These are phyloP conservation scores for Andrena hattorfiana DNA, from an alignment of 2,888 invertebrate genomes.

Conservation along the genomic window DNA sequence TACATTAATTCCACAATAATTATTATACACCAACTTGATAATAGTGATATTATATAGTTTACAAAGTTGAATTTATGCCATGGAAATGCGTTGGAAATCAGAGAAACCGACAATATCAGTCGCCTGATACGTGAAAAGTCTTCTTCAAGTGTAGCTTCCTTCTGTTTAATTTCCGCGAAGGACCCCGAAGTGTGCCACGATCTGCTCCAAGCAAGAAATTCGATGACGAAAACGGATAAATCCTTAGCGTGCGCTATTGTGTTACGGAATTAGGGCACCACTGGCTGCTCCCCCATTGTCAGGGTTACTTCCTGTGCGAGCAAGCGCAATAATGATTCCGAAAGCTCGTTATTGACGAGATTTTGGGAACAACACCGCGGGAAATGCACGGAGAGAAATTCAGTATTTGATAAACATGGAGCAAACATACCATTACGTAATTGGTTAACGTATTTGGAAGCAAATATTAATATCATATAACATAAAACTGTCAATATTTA, in stretches of 20 bases:
- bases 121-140: not conserved
- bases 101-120: not conserved
- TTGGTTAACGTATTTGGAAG: no score
- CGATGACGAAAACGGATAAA: not conserved
- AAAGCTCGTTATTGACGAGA: not conserved
- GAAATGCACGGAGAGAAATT: not conserved
- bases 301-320: conserved; percentile 2
- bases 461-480: no score
- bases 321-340: not conserved
- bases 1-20: no score
- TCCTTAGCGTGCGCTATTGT: not conserved
- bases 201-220: not conserved
- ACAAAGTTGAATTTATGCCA: no score
- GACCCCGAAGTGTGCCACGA: not conserved
- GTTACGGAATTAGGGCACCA: not conserved
- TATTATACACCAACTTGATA: no score
- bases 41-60: not conserved
- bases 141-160: not conserved
- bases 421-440: no score
- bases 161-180: not conserved
- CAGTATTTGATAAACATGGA: not conserved
- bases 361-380: not conserved
- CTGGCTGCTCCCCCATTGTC: not conserved
- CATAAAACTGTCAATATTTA: no score
- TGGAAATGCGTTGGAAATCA: no score